Evolutionary conservation across 2,888 invertebrate genomes (phyloP).

Genomic region (Rotaria macrura): DNA sequence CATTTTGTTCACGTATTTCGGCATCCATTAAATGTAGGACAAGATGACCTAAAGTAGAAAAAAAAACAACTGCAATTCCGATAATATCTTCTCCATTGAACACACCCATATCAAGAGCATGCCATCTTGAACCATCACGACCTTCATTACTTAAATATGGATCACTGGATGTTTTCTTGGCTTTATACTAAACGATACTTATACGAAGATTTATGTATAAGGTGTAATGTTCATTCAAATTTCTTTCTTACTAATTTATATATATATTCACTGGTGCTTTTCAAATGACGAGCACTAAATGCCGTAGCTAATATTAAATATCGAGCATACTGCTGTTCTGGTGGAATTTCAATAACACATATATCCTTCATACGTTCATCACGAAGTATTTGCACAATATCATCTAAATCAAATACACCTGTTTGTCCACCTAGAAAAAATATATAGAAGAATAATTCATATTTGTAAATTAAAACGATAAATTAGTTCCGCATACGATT

Average conservation of each 20-base stretch:
- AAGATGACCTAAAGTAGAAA: neutral
- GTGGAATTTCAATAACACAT: conserved; percentile 67
- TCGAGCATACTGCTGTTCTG: conserved; percentile 67
- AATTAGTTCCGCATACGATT: neutral
- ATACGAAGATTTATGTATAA: no score
- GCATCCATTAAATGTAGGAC: neutral
- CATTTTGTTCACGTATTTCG: neutral
- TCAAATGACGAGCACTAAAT: conserved; percentile 45
- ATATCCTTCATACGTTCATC: conserved; percentile 69
- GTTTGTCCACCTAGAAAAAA: conserved; percentile 62
- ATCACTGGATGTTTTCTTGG: neutral
- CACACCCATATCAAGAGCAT: neutral
- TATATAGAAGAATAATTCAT: no score
- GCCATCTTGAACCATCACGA: neutral
- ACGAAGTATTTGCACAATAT: conserved; percentile 65
- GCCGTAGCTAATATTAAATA: conserved; percentile 68
- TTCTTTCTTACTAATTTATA: neutral
- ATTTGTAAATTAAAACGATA: no score
- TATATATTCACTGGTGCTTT: conserved; percentile 15
- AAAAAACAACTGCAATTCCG: no score
- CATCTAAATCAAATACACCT: conserved; percentile 79
- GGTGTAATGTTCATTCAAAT: neutral
- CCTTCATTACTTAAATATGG: neutral
- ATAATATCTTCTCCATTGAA: no score
- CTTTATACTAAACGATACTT: neutral